Base-by-base conservation (phyloP, 1,140 invertebrate genomes). In the Sycobia sp. region DNA sequence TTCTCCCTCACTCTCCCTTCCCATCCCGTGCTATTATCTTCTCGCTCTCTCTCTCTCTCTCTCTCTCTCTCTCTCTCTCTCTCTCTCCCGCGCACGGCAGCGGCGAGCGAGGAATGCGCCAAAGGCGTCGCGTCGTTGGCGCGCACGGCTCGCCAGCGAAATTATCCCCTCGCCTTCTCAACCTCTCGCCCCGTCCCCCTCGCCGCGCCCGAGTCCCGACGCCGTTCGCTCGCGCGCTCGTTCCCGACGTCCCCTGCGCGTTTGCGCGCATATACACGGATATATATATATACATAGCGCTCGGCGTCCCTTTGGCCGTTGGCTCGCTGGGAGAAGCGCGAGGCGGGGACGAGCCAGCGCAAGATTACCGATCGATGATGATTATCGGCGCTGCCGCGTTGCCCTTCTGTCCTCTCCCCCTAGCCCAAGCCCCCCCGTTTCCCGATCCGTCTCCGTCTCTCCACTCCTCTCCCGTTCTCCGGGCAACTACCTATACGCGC, bases 341-440 rank as follows among this genome's bases (percentile, higher is more conserved):
- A n/a, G n/a, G n/a, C n/a, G n/a, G n/a, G n/a, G n/a, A n/a, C n/a
- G n/a, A n/a, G 38, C n/a, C 51, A 16, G 23, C 50, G 50, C 51
- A 44, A 55, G 60, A 62, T 62, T 56, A 62, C 53, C 60, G 60
- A 62, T 62, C 59, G 59, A 54, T 54, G 50, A 23, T 47, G 59
- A 63, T 55, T 63, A 63, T 63, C 66, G 56, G 49, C 13, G 20
- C 22, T 60, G 62, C 50, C 53, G 32, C 36, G 34, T 18, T 22
- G 9, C 32, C 14, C 18, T 14, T 4, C 14, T 16, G 39, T 53
- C 74, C 51, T 58, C 51, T 10, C 46, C 5, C 23, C 3, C n/a
- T 36, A 18, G 2, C 20, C 18, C 3, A n/a, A n/a, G n/a, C n/a
- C n/a, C n/a, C n/a, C n/a, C n/a, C n/a, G n/a, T n/a, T n/a, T n/a